phyloP scores from a whole-genome alignment of 2,113 vertebrate genomes.

The Cephalopterus ornatus region DNA sequence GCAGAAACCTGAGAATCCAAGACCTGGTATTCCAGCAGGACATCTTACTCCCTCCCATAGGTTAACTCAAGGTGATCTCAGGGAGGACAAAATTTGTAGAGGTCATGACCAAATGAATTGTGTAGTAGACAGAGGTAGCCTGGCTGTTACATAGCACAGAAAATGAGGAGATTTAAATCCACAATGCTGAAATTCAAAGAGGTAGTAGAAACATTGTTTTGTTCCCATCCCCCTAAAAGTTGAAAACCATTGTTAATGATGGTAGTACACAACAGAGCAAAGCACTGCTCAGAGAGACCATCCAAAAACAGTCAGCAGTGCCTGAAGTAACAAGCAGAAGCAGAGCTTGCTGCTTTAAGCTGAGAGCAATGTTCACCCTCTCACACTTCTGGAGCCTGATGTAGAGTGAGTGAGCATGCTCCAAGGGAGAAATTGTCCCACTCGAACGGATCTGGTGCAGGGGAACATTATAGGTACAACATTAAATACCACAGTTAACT shows the following conservation, averaged over 20 bases:
- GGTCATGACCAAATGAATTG: not conserved
- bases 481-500: not conserved
- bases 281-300: not conserved
- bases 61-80: not conserved
- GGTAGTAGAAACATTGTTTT: not conserved
- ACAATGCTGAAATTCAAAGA: not conserved
- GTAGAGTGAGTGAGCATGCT: accelerated
- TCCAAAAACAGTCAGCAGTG: not conserved
- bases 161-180: not conserved
- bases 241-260: not conserved
- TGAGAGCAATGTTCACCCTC: too few species aligned
- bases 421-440: not conserved
- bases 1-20: not conserved
- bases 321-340: not conserved
- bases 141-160: accelerated
- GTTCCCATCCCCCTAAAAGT: not conserved
- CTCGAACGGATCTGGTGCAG: not conserved
- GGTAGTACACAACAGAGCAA: not conserved
- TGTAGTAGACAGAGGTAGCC: not conserved
- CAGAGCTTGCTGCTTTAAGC: not conserved
- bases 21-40: not conserved
- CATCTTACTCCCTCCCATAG: not conserved
- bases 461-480: not conserved
- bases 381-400: not conserved
- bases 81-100: not conserved